Percentiles rank a stretch among this genome's conserved stretches.
Evolutionary conservation across 2,113 vertebrate genomes (phyloP).

Genomic region (Microtus pennsylvanicus): DNA sequence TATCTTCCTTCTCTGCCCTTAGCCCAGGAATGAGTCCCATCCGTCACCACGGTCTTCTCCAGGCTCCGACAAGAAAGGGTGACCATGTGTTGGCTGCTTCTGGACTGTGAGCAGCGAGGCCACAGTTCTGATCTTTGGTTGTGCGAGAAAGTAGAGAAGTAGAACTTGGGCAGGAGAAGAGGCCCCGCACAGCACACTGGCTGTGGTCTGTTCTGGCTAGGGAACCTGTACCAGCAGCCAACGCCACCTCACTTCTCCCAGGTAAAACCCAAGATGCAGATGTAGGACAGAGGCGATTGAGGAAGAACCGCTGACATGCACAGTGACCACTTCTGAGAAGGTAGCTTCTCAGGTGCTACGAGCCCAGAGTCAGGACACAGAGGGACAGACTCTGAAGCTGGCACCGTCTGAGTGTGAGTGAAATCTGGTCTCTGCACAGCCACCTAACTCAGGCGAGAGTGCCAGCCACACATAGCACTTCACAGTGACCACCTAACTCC

Average conservation of each 20-base stretch:
- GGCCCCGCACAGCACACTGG: neutral
- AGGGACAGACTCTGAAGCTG: neutral
- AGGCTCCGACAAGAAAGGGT: neutral
- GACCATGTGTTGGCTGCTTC: neutral
- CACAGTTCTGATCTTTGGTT: conserved; percentile 71
- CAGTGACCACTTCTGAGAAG: conserved; percentile 43
- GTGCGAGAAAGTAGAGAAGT: conserved; percentile 1
- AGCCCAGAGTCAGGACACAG: conserved; percentile 33
- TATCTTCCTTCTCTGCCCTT: neutral
- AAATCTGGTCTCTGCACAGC: neutral
- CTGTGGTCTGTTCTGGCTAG: conserved; percentile 10
- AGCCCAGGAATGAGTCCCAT: neutral
- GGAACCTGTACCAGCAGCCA: neutral
- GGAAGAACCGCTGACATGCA: neutral
- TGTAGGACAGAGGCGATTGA: conserved; percentile 26
- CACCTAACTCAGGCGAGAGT: neutral
- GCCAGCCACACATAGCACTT: conserved; percentile 10
- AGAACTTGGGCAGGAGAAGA: neutral
- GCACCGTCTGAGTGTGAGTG: conserved; percentile 1
- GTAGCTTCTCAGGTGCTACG: neutral
- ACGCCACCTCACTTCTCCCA: conserved; percentile 35
- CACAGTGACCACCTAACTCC: neutral
- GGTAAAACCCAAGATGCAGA: conserved; percentile 2
- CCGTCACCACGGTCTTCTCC: neutral
- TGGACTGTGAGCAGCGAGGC: neutral